phyloP scores from a whole-genome alignment of 2,797 vertebrate species.

The Microhierax caerulescens region DNA sequence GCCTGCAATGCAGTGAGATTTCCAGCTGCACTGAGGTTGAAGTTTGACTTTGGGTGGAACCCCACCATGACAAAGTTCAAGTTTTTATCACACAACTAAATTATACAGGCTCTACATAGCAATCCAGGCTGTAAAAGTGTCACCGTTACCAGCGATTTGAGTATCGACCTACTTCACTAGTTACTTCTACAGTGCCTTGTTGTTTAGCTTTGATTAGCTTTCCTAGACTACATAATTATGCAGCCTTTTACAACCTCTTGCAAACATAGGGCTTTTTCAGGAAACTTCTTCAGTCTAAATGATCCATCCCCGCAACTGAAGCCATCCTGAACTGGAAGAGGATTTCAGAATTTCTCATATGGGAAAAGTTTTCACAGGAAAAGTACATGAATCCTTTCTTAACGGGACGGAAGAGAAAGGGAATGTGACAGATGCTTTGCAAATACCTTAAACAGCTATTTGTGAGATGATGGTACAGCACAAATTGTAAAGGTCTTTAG shows the following conservation, averaged over 20 bases:
- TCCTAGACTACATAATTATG: accelerated
- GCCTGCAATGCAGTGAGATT: not conserved
- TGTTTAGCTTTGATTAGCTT: not conserved
- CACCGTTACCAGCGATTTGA: accelerated
- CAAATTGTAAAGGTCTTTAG: not conserved
- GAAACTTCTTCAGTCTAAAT: conserved; percentile 83
- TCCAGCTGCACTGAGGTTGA: not conserved
- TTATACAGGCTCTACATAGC: not conserved
- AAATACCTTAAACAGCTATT: not conserved
- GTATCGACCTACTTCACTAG: not conserved
- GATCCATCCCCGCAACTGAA: conserved; percentile 82
- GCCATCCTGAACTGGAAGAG: conserved; percentile 81
- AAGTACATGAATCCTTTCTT: not conserved
- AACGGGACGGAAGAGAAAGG: not conserved
- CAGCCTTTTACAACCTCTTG: conserved; percentile 63
- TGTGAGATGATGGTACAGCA: not conserved
- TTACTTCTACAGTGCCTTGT: not conserved
- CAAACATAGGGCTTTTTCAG: conserved; percentile 80
- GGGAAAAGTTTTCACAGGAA: conserved; percentile 73
- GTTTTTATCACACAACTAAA: not conserved
- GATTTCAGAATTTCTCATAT: conserved; percentile 71
- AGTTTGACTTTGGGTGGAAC: not conserved
- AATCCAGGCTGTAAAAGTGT: not conserved
- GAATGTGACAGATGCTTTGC: not conserved
- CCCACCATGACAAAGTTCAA: not conserved